Conservation (phyloP, 2,797 vertebrate genomes). For the Falco novaeseelandiae region DNA sequence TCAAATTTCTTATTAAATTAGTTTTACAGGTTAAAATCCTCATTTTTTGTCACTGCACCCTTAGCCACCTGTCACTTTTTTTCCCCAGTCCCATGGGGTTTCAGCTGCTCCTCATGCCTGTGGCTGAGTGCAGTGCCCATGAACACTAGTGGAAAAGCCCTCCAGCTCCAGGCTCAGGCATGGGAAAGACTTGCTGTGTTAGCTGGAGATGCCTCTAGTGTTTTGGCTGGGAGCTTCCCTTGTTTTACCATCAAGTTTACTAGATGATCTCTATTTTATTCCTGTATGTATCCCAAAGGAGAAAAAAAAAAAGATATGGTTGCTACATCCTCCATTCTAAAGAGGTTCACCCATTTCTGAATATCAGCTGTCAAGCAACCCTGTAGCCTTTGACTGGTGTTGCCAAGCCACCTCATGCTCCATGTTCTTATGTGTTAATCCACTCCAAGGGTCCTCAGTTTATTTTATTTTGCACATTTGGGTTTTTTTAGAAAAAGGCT, state of each 20-base stretch:
- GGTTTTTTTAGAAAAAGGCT: not conserved
- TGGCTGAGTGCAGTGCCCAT: not conserved
- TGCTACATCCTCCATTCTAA: not conserved
- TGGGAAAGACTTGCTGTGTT: not conserved
- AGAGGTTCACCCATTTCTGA: not conserved
- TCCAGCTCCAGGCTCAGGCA: not conserved
- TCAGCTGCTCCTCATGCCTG: not conserved
- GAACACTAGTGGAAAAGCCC: not conserved
- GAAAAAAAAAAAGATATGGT: fast-evolving
- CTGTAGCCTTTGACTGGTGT: not conserved
- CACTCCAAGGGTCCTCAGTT: not conserved
- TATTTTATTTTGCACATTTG: not conserved
- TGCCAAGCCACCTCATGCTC: not conserved
- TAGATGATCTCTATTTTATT: not conserved
- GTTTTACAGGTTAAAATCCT: not conserved
- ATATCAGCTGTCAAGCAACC: not conserved
- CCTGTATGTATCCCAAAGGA: not conserved
- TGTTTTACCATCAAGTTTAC: not conserved
- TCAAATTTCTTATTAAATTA: not conserved
- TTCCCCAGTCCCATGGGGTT: not conserved
- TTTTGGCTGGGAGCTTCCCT: not conserved
- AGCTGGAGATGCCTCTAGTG: not conserved
- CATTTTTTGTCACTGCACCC: not conserved
- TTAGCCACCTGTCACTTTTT: not conserved
- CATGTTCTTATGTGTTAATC: not conserved